Base-by-base conservation (phyloP, 2,113 vertebrate genomes). In the Globicephala melas region DNA sequence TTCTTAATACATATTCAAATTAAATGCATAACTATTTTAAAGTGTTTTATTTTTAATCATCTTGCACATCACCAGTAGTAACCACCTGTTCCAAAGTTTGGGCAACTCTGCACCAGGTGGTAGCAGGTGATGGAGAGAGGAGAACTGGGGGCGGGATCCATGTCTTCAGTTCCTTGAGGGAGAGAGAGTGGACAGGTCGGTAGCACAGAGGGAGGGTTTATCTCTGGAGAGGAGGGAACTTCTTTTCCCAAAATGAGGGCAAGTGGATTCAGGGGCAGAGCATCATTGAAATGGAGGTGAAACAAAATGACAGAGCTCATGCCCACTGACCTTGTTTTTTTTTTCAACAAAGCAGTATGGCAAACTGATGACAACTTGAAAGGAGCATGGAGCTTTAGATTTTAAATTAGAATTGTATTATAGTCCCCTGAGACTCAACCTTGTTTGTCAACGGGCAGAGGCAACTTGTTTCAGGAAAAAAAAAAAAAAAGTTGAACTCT, bases 371-470 rank as follows among this genome's bases (percentile, higher is more conserved):
- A 96, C 91, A 89, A 71, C 68, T 70, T 89, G 74, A 95, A 97
- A 68, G 65, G 33, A 81, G 23, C 36, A 44, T 60, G 5, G 62
- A 93, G 79, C 94, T 84, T 91, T 71, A 93, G n/a, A 86, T 94
- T 88, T 98, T 93, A 94, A 97, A 80, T 91, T 88, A 91, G 94
- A 95, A 95, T 89, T 84, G 60, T 58, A 21, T 94, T 95, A 80
- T 15, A 58, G 70, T 74, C 44, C 2, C 93, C 28, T 55, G 55
- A 88, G 68, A 89, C 3, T 73, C 81, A 92, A 60, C 77, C 38
- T 76, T 93, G 73, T 86, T 96, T 95, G 89, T 65, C 26, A 80
- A 93, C 91, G 95, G 85, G 14, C 47, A 89, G 60, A 94, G 33
- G 63, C 70, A 79, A 94, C 33, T 89, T 96, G 50, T 95, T 97